Evolutionary conservation across 2,888 invertebrate species (phyloP).

Genomic region (Sturmia bella): DNA sequence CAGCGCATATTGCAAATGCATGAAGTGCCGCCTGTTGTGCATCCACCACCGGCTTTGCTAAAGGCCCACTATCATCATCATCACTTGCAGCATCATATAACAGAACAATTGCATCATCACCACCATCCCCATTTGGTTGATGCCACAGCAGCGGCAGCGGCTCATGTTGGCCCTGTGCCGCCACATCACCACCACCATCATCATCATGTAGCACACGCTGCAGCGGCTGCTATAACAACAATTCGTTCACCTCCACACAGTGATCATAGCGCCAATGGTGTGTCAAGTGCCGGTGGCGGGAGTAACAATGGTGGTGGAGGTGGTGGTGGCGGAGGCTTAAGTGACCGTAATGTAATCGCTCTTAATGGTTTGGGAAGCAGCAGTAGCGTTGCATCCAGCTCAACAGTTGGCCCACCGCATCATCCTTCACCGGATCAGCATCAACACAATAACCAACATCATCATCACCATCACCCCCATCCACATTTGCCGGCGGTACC

Average conservation of each 20-base stretch:
- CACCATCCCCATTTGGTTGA: slow-evolving; percentile 63
- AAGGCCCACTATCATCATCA: slow-evolving; percentile 79
- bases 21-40: slow-evolving; percentile 82
- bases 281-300: slow-evolving; percentile 61
- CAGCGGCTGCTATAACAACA: slow-evolving; percentile 63
- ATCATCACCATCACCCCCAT: slow-evolving; percentile 68
- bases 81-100: slow-evolving; percentile 80
- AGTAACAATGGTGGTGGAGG: slow-evolving; percentile 40
- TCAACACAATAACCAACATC: slow-evolving; percentile 72
- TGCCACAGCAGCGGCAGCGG: slow-evolving; percentile 75
- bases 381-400: slow-evolving; percentile 76
- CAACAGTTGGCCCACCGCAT: slow-evolving; percentile 74
- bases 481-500: slow-evolving; percentile 81
- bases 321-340: slow-evolving; percentile 65
- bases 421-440: slow-evolving; percentile 79
- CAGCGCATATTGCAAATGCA: slow-evolving; percentile 83
- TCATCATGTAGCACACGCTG: slow-evolving; percentile 60
- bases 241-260: slow-evolving; percentile 75
- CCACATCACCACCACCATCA: slow-evolving; percentile 70
- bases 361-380: slow-evolving; percentile 78
- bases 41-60: slow-evolving; percentile 73
- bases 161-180: slow-evolving; percentile 62
- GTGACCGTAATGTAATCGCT: slow-evolving; percentile 59
- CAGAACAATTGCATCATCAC: slow-evolving; percentile 83
- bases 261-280: slow-evolving; percentile 66